Base-by-base conservation (phyloP, 1,140 invertebrate genomes). In the Diploscapter pachys region DNA sequence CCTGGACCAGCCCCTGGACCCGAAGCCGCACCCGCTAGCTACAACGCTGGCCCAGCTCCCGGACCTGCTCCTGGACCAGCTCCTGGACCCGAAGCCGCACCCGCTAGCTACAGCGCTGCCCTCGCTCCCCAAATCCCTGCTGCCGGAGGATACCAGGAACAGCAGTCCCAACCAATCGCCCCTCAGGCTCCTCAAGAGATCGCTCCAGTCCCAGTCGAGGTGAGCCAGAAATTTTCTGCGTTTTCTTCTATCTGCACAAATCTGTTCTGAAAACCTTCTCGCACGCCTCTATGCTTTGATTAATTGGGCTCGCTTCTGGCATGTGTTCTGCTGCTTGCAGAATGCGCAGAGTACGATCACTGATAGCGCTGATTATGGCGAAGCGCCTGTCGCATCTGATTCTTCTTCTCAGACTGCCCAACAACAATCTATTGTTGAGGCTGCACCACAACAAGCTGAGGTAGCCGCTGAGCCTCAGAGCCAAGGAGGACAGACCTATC, bases 331-430 rank as follows among this genome's bases (percentile, higher is more conserved):
- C 31, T 31, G 31, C 31, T 31, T 31, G 31, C 31, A 31, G 31
- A 31, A 31, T 31, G 31, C 31, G 8, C 53, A 8, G 66, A 55
- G 11, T 53, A 68, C 48, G 11, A n/a, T 11, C 66, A 52, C 49
- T n/a, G 66, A 9, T 55, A 31, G 8, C 9, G 6, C 66, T 55
- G 66, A 8, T 49, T 52, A 8, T 53, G 5, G 52, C 8, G 6
- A 52, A 8, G 13, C 63, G 8, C 6, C 63, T 8, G 63, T 64
- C 6, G 63, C 5, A 64, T 13, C 63, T 6, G 63, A 68, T 8
- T 52, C 66, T 68, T n/a, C 52, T 53, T 55, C 49, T 48, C 52
- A 68, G 66, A 48, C 52, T 53, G 52, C 49, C 51, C 52, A 68
- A 55, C 66, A 52, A 52, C 6, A 50, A 9, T 6, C 48, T 11